These are phyloP conservation scores for Siniperca undulata DNA, from an alignment of 2,797 vertebrate genomes.

Conservation along the genomic window DNA sequence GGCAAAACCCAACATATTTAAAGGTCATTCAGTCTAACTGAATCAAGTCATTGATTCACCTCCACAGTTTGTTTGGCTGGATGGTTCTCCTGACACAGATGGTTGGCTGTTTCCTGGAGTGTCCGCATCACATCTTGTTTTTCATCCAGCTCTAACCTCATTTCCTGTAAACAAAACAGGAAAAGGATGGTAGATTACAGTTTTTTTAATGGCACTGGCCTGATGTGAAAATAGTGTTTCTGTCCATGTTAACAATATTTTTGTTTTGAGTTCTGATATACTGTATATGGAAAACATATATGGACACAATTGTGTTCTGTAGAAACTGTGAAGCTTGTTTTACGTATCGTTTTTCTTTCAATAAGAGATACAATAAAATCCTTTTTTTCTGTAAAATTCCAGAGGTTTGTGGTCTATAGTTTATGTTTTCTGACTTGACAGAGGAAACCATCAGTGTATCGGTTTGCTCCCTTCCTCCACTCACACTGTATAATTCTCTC, in stretches of 20 bases:
- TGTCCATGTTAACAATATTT: background rate
- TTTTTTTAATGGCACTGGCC: background rate
- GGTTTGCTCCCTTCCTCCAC: slow-evolving; percentile 54
- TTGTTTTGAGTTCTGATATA: background rate
- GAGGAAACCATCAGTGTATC: background rate
- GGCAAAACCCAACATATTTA: background rate
- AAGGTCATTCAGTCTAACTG: slow-evolving; percentile 42
- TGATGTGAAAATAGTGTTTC: slow-evolving; percentile 12
- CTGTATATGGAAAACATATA: background rate
- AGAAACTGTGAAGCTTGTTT: background rate
- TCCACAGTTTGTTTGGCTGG: slow-evolving; percentile 97
- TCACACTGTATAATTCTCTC: slow-evolving; percentile 91
- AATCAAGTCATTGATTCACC: slow-evolving; percentile 77
- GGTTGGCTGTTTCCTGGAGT: slow-evolving; percentile 93
- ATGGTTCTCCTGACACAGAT: slow-evolving; percentile 94
- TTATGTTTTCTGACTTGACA: background rate
- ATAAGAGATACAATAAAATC: background rate
- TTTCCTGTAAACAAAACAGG: slow-evolving; percentile 85
- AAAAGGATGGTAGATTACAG: slow-evolving; percentile 4
- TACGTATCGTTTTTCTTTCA: background rate
- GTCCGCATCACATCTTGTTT: slow-evolving; percentile 93
- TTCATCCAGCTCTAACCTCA: slow-evolving; percentile 91
- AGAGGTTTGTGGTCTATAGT: background rate
- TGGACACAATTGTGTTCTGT: background rate
- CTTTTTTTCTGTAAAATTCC: background rate